phyloP scores from a whole-genome alignment of 2,113 vertebrate species.

The Takifugu flavidus region DNA sequence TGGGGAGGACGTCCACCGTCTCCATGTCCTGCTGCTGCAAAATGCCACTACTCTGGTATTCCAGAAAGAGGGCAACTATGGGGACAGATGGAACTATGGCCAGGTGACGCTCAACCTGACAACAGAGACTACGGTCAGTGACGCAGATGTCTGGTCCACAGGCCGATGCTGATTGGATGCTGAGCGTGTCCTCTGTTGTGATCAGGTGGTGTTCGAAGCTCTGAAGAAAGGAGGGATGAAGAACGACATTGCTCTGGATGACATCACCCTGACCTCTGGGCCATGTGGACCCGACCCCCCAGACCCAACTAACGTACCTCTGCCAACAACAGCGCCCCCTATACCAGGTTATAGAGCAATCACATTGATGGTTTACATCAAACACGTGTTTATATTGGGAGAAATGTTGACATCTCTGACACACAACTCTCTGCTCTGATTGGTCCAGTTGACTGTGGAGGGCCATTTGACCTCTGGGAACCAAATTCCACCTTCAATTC shows the following conservation, averaged over 20 bases:
- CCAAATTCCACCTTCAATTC: constrained; percentile 85
- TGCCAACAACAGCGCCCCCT: constrained; percentile 51
- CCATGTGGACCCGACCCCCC: constrained; percentile 73
- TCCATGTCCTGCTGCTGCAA: constrained; percentile 67
- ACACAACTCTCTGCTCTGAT: constrained; percentile 13
- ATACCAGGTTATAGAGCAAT: constrained; percentile 60
- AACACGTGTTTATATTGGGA: not conserved
- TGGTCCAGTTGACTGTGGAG: constrained; percentile 85
- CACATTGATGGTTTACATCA: not conserved
- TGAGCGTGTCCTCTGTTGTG: constrained; percentile 2
- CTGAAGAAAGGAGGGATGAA: constrained; percentile 59
- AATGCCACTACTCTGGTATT: constrained; percentile 67
- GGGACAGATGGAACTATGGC: constrained; percentile 85
- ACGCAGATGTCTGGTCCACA: not conserved
- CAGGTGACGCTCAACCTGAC: constrained; percentile 84
- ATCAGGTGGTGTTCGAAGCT: constrained; percentile 84
- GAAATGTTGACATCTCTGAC: not conserved
- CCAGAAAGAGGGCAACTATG: constrained; percentile 86
- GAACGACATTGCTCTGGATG: constrained; percentile 87
- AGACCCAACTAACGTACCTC: constrained; percentile 83
- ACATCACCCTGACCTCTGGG: constrained; percentile 76
- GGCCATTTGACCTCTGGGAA: constrained; percentile 86
- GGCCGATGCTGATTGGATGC: not conserved
- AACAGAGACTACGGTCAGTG: constrained; percentile 73
- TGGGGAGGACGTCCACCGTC: constrained; percentile 69